Evolutionary conservation across 2,113 vertebrate species (phyloP).

Genomic region (Ariopsis seemanni): DNA sequence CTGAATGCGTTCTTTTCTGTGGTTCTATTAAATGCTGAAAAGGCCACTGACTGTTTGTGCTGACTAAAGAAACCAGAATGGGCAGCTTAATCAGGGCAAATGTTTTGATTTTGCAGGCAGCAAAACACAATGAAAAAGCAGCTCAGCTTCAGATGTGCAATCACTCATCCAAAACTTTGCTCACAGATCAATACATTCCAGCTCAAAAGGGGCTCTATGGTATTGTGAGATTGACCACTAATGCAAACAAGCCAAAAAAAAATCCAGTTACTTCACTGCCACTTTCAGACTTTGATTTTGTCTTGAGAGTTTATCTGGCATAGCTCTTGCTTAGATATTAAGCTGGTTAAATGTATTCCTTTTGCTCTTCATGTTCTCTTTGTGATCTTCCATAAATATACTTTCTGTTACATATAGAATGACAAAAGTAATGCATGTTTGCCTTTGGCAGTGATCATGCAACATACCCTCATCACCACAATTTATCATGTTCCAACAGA

Average conservation of each 20-base stretch:
- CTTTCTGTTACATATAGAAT: not conserved
- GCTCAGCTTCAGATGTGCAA: conserved; percentile 62
- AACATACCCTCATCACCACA: conserved; percentile 2
- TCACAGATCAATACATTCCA: conserved; percentile 72
- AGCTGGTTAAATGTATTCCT: not conserved
- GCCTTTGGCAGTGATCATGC: not conserved
- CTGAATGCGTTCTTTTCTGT: not conserved
- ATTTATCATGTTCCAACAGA: conserved; percentile 18
- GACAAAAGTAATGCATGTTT: conserved; percentile 8
- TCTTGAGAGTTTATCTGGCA: conserved; percentile 7
- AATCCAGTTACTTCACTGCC: conserved; percentile 9
- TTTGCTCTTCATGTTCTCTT: not conserved
- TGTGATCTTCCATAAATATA: not conserved
- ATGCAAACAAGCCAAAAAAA: conserved; percentile 59
- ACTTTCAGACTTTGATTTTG: conserved; percentile 10
- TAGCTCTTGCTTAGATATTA: not conserved
- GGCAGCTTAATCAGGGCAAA: conserved; percentile 57
- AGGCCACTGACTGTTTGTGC: conserved; percentile 43
- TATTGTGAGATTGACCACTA: conserved; percentile 65
- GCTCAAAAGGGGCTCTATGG: conserved; percentile 62
- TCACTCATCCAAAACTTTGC: conserved; percentile 70
- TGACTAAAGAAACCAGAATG: conserved; percentile 59
- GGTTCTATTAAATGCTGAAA: conserved; percentile 25
- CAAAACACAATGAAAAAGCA: conserved; percentile 60
- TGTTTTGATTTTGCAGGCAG: conserved; percentile 58